Evolutionary conservation across 2,888 invertebrate species (phyloP).

Genomic region (Eilema depressum): DNA sequence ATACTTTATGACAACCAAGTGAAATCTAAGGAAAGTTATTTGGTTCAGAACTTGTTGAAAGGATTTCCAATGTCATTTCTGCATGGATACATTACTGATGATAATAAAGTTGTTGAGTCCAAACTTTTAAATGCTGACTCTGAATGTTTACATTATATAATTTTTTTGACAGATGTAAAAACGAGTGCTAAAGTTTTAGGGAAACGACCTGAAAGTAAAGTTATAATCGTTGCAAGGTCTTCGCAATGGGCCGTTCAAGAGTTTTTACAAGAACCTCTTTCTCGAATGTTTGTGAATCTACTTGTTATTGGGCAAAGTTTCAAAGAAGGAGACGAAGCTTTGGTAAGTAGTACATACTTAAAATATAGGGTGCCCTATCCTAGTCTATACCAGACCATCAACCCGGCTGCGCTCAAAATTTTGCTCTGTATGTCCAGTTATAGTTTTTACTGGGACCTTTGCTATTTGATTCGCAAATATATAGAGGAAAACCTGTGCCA

Average conservation of each 20-base stretch:
- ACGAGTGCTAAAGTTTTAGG: conserved; percentile 87
- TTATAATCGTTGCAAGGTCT: conserved; percentile 90
- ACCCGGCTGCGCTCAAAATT: not conserved
- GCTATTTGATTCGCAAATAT: not conserved
- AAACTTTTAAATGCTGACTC: conserved; percentile 72
- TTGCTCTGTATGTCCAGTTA: not conserved
- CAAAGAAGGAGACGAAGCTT: conserved; percentile 78
- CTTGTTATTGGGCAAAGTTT: conserved; percentile 90
- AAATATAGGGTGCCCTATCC: not conserved
- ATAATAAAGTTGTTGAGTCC: conserved; percentile 78
- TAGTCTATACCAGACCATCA: too few species aligned
- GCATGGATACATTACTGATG: conserved; percentile 88
- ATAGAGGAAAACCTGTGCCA: not conserved
- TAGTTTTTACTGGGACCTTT: not conserved
- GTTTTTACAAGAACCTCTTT: conserved; percentile 88
- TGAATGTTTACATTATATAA: conserved; percentile 89
- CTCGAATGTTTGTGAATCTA: conserved; percentile 90
- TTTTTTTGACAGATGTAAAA: conserved; percentile 89
- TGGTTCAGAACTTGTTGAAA: conserved; percentile 87
- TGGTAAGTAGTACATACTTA: conserved; percentile 71
- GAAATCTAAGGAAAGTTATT: conserved; percentile 83
- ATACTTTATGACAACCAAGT: conserved; percentile 89
- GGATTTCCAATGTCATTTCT: conserved; percentile 86
- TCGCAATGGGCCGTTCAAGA: conserved; percentile 92
- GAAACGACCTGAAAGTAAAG: conserved; percentile 88